These are phyloP conservation scores for Vandiemenella viatica DNA, from an alignment of 2,888 invertebrate species.

Conservation along the genomic window DNA sequence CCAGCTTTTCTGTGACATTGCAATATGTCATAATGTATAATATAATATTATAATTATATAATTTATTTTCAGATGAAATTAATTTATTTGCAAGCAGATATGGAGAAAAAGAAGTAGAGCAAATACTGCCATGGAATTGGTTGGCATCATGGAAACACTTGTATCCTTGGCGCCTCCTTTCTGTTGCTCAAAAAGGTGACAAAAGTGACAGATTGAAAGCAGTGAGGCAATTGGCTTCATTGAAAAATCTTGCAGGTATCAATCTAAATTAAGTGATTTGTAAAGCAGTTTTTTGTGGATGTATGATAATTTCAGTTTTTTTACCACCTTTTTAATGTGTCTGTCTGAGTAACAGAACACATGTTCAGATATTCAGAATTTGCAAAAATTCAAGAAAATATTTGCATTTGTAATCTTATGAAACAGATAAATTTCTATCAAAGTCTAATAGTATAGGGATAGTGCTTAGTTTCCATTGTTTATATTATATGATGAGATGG, in stretches of 20 bases:
- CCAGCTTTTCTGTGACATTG: too few species aligned
- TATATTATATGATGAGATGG: too few species aligned
- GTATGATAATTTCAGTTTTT: too few species aligned
- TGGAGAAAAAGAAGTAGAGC: not conserved
- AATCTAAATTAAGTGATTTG: not conserved
- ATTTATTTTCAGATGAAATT: constrained; percentile 3
- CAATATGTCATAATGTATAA: not conserved
- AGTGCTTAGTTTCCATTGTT: too few species aligned
- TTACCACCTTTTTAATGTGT: too few species aligned
- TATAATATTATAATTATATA: not conserved
- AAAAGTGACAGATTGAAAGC: constrained; percentile 46
- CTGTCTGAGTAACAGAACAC: not conserved
- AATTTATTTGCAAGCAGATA: not conserved
- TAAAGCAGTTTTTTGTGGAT: too few species aligned
- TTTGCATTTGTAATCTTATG: not conserved
- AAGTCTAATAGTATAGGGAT: too few species aligned
- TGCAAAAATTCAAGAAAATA: not conserved
- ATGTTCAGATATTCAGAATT: not conserved
- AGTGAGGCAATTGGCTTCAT: constrained; percentile 44
- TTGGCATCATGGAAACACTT: constrained; percentile 49
- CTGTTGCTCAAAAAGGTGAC: constrained; percentile 49
- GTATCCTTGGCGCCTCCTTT: constrained; percentile 47
- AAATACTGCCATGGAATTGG: constrained; percentile 24
- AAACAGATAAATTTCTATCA: too few species aligned
- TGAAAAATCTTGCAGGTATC: constrained; percentile 46